These are phyloP conservation scores for Megatriorchis doriae DNA, from an alignment of 2,113 vertebrate genomes.

Conservation along the genomic window DNA sequence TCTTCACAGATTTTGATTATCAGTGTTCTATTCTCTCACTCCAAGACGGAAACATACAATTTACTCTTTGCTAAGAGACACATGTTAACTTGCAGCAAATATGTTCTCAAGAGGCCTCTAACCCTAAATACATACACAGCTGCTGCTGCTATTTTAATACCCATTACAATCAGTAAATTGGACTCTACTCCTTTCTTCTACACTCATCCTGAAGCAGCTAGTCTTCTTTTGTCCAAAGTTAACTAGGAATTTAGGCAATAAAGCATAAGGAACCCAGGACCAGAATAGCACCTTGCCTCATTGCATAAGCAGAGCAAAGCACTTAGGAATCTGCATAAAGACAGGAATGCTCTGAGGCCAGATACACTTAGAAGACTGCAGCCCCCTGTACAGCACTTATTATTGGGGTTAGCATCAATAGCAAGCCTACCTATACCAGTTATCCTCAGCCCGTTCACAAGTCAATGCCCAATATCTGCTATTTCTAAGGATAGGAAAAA, in stretches of 20 bases:
- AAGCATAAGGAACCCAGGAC: not conserved
- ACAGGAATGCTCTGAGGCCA: not conserved
- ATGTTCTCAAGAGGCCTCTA: not conserved
- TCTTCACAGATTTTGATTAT: not conserved
- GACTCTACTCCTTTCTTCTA: not conserved
- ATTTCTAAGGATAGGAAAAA: not conserved
- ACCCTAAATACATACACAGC: not conserved
- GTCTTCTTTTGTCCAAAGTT: not conserved
- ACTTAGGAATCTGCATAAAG: not conserved
- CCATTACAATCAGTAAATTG: not conserved
- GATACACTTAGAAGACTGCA: not conserved
- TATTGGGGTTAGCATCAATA: not conserved
- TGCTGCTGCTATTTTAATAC: not conserved
- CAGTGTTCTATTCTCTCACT: not conserved
- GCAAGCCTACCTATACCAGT: not conserved
- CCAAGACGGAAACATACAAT: not conserved
- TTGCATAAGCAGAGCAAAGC: not conserved
- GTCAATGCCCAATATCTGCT: not conserved
- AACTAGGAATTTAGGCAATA: not conserved
- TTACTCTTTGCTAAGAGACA: not conserved
- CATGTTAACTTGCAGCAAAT: not conserved
- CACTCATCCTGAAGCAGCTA: not conserved
- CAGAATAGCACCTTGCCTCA: not conserved
- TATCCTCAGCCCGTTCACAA: not conserved
- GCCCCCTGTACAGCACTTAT: not conserved